These are phyloP conservation scores for Grammomys dolichurus DNA, from an alignment of 2,113 vertebrate species.

Conservation along the genomic window DNA sequence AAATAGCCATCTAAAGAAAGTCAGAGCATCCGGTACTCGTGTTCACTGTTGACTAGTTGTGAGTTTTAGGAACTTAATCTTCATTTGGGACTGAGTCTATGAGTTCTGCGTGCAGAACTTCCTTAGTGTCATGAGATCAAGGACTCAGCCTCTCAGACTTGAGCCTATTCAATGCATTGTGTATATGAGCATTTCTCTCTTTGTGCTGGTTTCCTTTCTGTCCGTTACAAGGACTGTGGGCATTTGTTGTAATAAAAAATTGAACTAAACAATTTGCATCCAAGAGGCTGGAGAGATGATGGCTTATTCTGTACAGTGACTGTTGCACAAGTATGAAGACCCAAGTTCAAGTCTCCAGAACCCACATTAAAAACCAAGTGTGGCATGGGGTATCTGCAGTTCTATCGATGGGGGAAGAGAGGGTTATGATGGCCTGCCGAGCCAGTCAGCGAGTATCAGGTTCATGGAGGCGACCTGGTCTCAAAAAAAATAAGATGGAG, in stretches of 20 bases:
- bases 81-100: not conserved
- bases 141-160: not conserved
- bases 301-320: not conserved
- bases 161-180: not conserved
- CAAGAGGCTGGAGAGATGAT: not conserved
- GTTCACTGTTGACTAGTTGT: not conserved
- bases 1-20: slow-evolving; percentile 49
- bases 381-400: not conserved
- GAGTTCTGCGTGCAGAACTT: not conserved
- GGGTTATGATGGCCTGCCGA: not conserved
- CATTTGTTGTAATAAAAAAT: not conserved
- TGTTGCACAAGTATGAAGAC: not conserved
- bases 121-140: not conserved
- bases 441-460: not conserved
- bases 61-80: not conserved
- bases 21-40: not conserved
- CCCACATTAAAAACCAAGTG: no score
- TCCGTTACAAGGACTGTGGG: not conserved
- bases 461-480: not conserved
- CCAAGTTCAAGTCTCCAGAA: not conserved
- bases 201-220: not conserved
- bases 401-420: no score
- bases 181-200: not conserved
- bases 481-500: not conserved
- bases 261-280: not conserved